phyloP scores from a whole-genome alignment of 2,113 vertebrate species.

The Pipa parva region DNA sequence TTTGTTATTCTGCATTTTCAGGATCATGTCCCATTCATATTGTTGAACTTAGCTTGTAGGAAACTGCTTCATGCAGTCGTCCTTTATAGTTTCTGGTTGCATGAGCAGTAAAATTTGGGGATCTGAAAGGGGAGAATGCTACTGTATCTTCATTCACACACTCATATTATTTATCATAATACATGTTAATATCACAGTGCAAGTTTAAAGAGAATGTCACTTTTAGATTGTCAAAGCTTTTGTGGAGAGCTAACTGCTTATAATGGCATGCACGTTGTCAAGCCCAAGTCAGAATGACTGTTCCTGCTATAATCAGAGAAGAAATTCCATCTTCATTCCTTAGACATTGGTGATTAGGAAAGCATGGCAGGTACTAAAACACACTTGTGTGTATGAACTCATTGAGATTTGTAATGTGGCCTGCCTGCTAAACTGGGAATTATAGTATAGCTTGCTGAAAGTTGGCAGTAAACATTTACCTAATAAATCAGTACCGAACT shows the following conservation, averaged over 20 bases:
- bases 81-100: too few species aligned
- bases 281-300: conserved; percentile 5
- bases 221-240: not conserved
- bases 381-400: conserved; percentile 14
- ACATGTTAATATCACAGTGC: too few species aligned
- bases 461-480: conserved; percentile 12
- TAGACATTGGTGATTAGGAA: conserved; percentile 21
- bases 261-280: not conserved
- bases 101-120: too few species aligned
- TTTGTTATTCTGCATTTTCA: too few species aligned
- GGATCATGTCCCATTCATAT: too few species aligned
- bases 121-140: too few species aligned
- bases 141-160: too few species aligned
- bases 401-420: conserved; percentile 19
- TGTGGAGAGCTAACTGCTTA: not conserved
- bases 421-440: conserved; percentile 12
- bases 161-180: too few species aligned
- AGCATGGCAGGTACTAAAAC: conserved; percentile 22
- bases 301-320: not conserved
- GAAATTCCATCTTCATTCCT: conserved; percentile 16
- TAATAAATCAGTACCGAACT: conserved; percentile 12
- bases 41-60: too few species aligned
- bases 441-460: conserved; percentile 5
- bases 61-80: too few species aligned
- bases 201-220: not conserved